Evolutionary conservation across 2,888 invertebrate species (phyloP), one percentile per base, ranked within the genome.

Genomic region (Conus canariensis): DNA sequence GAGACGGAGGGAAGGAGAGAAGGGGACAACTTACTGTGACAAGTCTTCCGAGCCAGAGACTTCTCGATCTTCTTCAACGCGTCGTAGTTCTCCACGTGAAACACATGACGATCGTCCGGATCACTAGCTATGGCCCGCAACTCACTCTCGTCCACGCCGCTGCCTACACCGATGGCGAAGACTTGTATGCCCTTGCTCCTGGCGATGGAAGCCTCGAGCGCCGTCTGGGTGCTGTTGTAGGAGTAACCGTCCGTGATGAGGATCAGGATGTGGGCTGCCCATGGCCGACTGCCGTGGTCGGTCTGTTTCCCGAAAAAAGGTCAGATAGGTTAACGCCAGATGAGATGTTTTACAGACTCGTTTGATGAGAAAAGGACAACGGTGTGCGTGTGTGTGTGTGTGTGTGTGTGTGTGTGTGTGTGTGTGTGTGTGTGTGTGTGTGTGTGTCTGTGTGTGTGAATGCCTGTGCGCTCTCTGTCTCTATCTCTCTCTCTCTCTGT

Each of bases 221-320:
- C 14, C 56, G 90, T 91, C 80, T 87, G 67, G 83, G 59, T 92
- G 19, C 82, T 56, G 85, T 90, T 91, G 70, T 85, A 86, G 6
- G 91, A 92, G 59, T 90, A 90, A 6, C 95, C 95, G 80, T 95
- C 95, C 0, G 95, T 95, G 88, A 95, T 93, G 0, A 95, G 91
- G 30, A 95, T 90, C 45, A 94, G 86, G 56, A 94, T 90, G 70
- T 94, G 92, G 19, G 92, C 92, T 10, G 93, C 93, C 88, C 89
- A 89, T 1, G 91, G 88, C 12, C 94, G 83, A 0, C 93, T 93
- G 59, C 94, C 94, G 85, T 93, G 89, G 67, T 91, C 82, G 25
- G 67, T 70, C 82, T 74, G 89, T 83, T 88, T 60, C 19, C 22
- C 12, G 16, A 77, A n/a, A 64, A 64, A 30, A 64, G 64, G 0